Percentiles rank a stretch among this genome's conserved stretches.
Evolutionary conservation across 2,888 invertebrate species (phyloP).

Genomic region (Bruchidius siliquastri): DNA sequence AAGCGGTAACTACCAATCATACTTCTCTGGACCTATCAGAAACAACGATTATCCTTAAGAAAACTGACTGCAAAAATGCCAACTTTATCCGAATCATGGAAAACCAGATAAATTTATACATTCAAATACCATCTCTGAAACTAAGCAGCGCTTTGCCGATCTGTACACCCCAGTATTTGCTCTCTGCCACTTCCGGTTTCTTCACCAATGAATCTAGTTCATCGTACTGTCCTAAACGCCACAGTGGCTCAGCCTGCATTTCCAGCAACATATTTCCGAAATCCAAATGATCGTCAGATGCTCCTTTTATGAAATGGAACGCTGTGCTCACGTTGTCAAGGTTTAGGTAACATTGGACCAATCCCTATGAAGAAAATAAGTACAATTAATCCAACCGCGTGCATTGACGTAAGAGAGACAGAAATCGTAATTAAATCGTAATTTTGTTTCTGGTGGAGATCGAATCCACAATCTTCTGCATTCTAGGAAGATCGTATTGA

Average conservation of each 20-base stretch:
- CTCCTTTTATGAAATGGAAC: conserved; percentile 66
- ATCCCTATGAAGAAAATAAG: conserved; percentile 54
- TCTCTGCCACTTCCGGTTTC: conserved; percentile 48
- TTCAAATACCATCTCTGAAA: conserved; percentile 46
- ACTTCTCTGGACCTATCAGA: no score
- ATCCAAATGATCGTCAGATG: conserved; percentile 57
- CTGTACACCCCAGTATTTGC: conserved; percentile 67
- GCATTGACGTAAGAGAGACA: no score
- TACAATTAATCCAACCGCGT: background rate
- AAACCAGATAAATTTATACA: no score
- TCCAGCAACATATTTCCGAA: conserved; percentile 60
- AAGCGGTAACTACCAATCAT: no score
- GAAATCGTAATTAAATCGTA: no score
- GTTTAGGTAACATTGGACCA: conserved; percentile 81
- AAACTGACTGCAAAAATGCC: no score
- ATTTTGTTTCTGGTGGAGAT: no score
- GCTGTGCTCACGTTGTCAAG: conserved; percentile 86
- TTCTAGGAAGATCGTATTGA: no score
- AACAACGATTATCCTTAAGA: no score
- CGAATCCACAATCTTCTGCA: no score
- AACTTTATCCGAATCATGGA: no score
- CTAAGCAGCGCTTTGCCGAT: conserved; percentile 67
- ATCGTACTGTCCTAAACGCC: conserved; percentile 82
- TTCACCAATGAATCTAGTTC: conserved; percentile 63
- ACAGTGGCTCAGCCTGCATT: conserved; percentile 76